Evolutionary conservation across 1,140 invertebrate species (phyloP).

Genomic region (Druon quercuslanigerum): DNA sequence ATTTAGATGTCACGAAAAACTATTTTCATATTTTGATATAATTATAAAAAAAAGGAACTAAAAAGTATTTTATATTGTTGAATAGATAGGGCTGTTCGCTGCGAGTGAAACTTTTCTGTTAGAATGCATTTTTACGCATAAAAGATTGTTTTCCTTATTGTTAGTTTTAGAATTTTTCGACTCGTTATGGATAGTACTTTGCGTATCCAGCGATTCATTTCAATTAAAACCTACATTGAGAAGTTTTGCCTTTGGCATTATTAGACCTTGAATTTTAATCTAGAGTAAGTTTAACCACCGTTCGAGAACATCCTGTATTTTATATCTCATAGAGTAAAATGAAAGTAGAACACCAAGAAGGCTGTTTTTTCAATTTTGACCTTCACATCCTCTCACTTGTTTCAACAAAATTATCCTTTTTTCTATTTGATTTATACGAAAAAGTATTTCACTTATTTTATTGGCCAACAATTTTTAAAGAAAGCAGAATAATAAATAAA

Average conservation of each 20-base stretch:
- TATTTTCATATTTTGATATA: too few relatives aligned
- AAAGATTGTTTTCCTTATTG: background rate
- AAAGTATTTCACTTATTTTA: too few relatives aligned
- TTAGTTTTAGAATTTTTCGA: background rate
- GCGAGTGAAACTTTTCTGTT: too few relatives aligned
- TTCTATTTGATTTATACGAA: background rate
- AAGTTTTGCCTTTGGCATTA: background rate
- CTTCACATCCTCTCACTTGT: background rate
- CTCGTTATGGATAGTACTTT: background rate
- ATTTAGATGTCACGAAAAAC: too few relatives aligned
- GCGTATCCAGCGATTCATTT: background rate
- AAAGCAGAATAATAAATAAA: too few relatives aligned
- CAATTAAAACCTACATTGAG: background rate
- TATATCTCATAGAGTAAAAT: background rate
- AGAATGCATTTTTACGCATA: background rate
- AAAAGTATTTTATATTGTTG: too few relatives aligned
- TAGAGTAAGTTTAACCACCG: background rate
- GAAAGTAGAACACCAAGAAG: conserved; percentile 6
- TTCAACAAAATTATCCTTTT: background rate
- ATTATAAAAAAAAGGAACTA: too few relatives aligned
- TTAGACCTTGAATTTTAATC: background rate
- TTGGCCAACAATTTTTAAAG: too few relatives aligned
- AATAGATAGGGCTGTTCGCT: too few relatives aligned
- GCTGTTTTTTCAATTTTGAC: background rate
- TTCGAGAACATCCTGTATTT: background rate